A percentile compares a stretch with the other conserved stretches of the same genome.
These are phyloP conservation scores for Campoplex capitator DNA, from an alignment of 2,888 invertebrate genomes.

Conservation along the genomic window DNA sequence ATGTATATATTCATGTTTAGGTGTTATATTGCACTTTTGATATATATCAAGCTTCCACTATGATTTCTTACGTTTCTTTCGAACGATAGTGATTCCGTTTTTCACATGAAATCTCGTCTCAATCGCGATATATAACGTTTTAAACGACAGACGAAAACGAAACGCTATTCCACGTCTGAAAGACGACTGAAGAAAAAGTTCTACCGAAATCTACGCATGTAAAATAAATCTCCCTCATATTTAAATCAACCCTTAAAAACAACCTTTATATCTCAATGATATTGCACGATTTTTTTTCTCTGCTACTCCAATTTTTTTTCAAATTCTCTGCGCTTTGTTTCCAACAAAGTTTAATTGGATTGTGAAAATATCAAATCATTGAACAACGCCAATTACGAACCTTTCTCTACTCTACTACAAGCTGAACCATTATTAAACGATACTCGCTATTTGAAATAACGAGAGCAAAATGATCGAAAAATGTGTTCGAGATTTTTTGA, in stretches of 20 bases:
- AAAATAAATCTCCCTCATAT: conserved; percentile 3
- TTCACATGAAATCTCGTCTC: conserved; percentile 14
- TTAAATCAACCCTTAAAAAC: not conserved
- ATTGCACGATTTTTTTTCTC: not conserved
- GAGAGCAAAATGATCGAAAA: not conserved
- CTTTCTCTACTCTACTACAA: not conserved
- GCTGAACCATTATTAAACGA: not conserved
- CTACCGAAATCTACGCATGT: not conserved
- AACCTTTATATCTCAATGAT: not conserved
- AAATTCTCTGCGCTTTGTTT: not conserved
- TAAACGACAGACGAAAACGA: not conserved
- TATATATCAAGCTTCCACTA: conserved; percentile 2
- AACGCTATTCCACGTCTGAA: not conserved
- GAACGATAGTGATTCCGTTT: conserved; percentile 37
- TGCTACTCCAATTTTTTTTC: not conserved
- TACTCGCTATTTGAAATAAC: not conserved
- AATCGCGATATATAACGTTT: not conserved
- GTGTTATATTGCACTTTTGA: conserved; percentile 7
- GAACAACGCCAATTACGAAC: not conserved
- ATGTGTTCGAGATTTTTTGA: not conserved
- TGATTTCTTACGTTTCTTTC: conserved; percentile 40
- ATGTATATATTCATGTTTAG: not conserved
- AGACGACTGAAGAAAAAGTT: not conserved
- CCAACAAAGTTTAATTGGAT: not conserved
- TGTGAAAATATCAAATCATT: not conserved